phyloP scores from a whole-genome alignment of 2,113 vertebrate species.

The Alexandromys fortis region DNA sequence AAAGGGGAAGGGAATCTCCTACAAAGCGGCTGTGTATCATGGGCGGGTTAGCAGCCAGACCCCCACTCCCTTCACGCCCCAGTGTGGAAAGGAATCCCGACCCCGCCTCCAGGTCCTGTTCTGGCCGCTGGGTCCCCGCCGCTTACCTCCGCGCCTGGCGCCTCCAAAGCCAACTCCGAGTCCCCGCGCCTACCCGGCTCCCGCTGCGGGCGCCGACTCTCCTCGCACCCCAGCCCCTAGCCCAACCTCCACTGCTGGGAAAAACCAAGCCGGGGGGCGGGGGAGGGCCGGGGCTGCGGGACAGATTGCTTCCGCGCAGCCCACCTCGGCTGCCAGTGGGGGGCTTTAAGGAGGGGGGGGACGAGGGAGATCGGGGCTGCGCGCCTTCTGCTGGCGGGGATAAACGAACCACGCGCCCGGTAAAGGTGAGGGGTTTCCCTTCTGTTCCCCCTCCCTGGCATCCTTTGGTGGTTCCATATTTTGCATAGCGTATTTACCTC shows the following conservation, averaged over 20 bases:
- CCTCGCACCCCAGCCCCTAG: conserved; percentile 62
- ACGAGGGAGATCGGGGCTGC: background rate
- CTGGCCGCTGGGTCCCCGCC: background rate
- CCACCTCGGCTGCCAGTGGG: background rate
- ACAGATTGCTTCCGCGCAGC: background rate
- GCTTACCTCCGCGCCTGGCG: conserved; percentile 37
- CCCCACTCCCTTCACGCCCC: background rate
- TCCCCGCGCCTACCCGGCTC: conserved; percentile 28
- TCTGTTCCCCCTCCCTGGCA: conserved; percentile 43
- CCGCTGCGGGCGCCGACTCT: conserved; percentile 9
- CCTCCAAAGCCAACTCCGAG: conserved; percentile 55
- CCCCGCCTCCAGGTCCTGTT: background rate
- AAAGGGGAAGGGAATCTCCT: background rate
- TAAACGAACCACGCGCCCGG: background rate
- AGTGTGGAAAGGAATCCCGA: background rate
- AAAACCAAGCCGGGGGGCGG: conserved; percentile 78
- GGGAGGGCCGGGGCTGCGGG: conserved; percentile 16
- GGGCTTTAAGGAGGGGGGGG: background rate
- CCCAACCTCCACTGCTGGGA: conserved; percentile 81
- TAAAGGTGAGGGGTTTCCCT: conserved; percentile 65
- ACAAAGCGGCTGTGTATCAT: conserved; percentile 32
- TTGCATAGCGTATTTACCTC: conserved; percentile 74
- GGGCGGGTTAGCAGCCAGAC: background rate
- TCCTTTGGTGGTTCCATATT: conserved; percentile 62
- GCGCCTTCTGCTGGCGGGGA: conserved; percentile 42